These are phyloP conservation scores for Hirtodrosophila trivittata DNA, from an alignment of 2,888 invertebrate species.

Conservation along the genomic window DNA sequence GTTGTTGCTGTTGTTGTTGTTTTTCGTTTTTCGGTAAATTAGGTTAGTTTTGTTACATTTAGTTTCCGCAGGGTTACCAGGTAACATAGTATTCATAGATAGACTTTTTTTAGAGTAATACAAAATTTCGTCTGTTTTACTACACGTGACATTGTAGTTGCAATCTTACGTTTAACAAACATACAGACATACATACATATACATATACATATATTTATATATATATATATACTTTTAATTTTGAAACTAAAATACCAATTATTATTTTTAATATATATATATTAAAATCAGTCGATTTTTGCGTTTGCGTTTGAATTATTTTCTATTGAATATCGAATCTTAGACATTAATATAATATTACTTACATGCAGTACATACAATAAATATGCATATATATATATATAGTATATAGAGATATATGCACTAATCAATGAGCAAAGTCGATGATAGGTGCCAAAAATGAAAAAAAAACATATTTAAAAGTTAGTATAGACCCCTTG, in stretches of 20 bases:
- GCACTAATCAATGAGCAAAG: no score
- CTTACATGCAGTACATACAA: conserved; percentile 43
- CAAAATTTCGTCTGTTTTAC: conserved; percentile 35
- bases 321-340: conserved; percentile 42
- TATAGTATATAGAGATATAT: neutral
- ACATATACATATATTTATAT: conserved; percentile 13
- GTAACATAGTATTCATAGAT: conserved; percentile 50
- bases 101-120: conserved; percentile 21
- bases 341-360: conserved; percentile 43
- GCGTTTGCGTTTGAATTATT: conserved; percentile 47
- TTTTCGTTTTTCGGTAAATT: conserved; percentile 15
- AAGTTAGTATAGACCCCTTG: no score
- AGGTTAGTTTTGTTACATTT: conserved; percentile 38
- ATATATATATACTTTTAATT: neutral
- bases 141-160: conserved; percentile 41
- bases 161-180: conserved; percentile 10
- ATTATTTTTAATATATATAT: conserved; percentile 25
- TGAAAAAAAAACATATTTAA: no score
- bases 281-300: conserved; percentile 65
- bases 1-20: no score
- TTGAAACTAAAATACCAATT: conserved; percentile 40
- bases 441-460: no score
- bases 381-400: conserved; percentile 18
- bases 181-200: conserved; percentile 30
- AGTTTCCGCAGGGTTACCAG: conserved; percentile 49